Percentiles rank a stretch among this genome's conserved stretches.
These are phyloP conservation scores for Cantharis flavilabris DNA, from an alignment of 2,888 invertebrate species.

Conservation along the genomic window DNA sequence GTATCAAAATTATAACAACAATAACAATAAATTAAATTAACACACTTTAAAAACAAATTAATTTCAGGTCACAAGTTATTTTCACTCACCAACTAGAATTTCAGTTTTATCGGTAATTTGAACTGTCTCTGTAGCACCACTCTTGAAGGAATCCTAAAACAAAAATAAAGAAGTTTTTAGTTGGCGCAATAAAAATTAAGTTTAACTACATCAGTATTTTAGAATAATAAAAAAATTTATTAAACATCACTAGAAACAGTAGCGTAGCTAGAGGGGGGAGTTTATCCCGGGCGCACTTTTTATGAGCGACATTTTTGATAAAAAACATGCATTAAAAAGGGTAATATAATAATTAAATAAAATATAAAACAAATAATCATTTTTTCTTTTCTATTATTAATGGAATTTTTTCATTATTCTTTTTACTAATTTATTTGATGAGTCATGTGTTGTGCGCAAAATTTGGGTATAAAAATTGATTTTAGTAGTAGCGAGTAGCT, in stretches of 20 bases:
- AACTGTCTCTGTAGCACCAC: conserved; percentile 53
- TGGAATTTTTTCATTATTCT: too few species aligned
- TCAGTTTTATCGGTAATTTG: conserved; percentile 56
- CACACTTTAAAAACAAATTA: not conserved
- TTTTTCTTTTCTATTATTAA: too few species aligned
- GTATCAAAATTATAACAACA: not conserved
- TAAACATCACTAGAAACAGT: not conserved
- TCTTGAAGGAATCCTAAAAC: conserved; percentile 51
- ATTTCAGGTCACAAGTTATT: not conserved
- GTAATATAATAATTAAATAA: too few species aligned
- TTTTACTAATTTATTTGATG: too few species aligned
- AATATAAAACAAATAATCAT: too few species aligned
- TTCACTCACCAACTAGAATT: conserved; percentile 55
- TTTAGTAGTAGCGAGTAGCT: too few species aligned
- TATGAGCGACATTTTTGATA: too few species aligned
- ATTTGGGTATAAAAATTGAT: too few species aligned
- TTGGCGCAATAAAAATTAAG: not conserved
- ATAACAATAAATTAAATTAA: not conserved
- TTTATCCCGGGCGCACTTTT: too few species aligned
- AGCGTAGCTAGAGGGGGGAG: too few species aligned
- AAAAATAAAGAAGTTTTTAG: not conserved
- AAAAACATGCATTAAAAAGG: too few species aligned
- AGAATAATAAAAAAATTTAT: not conserved
- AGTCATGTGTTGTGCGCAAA: too few species aligned
- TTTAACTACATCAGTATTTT: not conserved